Conservation (phyloP, 2,113 vertebrate species). For the Abramis brama region DNA sequence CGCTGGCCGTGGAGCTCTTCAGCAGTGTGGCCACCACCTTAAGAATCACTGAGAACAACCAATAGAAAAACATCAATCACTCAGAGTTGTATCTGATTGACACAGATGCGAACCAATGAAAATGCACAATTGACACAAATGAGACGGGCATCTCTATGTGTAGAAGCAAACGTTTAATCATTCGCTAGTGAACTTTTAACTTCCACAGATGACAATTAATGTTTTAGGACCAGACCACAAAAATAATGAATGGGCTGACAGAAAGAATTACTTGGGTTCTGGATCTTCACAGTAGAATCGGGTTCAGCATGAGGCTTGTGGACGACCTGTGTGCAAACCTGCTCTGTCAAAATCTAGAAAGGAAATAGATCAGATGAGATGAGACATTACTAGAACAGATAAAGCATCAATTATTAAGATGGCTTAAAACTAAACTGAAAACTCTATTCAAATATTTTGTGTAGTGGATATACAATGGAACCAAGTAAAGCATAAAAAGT, state of each 20-base stretch:
- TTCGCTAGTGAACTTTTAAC: slow-evolving; percentile 4
- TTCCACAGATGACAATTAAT: slow-evolving; percentile 2
- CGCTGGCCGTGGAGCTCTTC: slow-evolving; percentile 92
- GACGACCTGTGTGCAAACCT: slow-evolving; percentile 90
- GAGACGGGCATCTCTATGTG: background rate
- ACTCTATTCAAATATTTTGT: background rate
- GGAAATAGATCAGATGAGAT: slow-evolving; percentile 22
- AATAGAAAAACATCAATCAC: background rate
- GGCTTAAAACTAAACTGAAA: background rate
- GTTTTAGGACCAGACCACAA: background rate
- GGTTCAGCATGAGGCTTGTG: slow-evolving; percentile 89
- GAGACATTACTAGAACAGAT: background rate
- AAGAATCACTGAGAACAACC: slow-evolving; percentile 54
- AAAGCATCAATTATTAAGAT: background rate
- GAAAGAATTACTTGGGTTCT: slow-evolving; percentile 85
- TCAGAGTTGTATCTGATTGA: background rate
- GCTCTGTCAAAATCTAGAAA: slow-evolving; percentile 87
- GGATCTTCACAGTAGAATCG: slow-evolving; percentile 89
- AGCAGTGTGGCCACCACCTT: slow-evolving; percentile 97
- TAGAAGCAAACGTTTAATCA: background rate
- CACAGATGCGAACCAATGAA: background rate
- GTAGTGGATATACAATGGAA: background rate
- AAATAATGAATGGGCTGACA: background rate
- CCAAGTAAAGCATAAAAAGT: background rate
- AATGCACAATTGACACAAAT: background rate